Conservation (phyloP, 2,888 invertebrate species). For the Drosophila paramelanica region DNA sequence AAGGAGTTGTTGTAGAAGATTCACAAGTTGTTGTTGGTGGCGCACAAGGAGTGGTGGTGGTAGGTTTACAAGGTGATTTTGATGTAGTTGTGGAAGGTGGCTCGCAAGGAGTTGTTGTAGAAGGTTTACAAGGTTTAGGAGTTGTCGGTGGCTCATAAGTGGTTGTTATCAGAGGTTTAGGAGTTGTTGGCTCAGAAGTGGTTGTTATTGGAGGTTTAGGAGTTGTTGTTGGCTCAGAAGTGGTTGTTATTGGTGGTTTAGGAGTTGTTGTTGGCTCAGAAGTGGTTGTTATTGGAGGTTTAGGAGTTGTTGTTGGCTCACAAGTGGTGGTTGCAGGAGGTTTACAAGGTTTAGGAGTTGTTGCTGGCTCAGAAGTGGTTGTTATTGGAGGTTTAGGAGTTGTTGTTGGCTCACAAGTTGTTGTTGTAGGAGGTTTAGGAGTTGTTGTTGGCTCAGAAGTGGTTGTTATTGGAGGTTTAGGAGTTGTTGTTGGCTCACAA, state of each 20-base stretch:
- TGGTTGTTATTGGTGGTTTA: no score
- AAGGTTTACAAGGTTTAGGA: no score
- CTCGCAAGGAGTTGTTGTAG: no score
- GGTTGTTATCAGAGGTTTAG: no score
- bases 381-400: slow-evolving; percentile 4
- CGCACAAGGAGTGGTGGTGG: no score
- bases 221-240: no score
- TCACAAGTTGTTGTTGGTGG: not conserved
- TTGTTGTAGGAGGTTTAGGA: not conserved
- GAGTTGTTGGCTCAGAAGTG: no score
- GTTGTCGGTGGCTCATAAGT: no score
- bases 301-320: slow-evolving; percentile 1
- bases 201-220: no score
- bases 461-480: not conserved
- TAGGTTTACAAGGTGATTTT: no score
- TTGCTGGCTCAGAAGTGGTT: slow-evolving; percentile 4
- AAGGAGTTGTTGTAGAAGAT: not conserved
- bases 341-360: not conserved
- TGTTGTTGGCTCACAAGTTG: slow-evolving; percentile 1
- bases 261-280: no score
- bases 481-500: not conserved
- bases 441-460: slow-evolving; percentile 14
- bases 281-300: no score
- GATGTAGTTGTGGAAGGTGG: not conserved
- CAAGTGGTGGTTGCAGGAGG: not conserved